Evolutionary conservation across 30 jellyfish, hydroid and myxozoan species (phyloP), one percentile per base, ranked within the genome.

Genomic region (Nemopilema nomurai): DNA sequence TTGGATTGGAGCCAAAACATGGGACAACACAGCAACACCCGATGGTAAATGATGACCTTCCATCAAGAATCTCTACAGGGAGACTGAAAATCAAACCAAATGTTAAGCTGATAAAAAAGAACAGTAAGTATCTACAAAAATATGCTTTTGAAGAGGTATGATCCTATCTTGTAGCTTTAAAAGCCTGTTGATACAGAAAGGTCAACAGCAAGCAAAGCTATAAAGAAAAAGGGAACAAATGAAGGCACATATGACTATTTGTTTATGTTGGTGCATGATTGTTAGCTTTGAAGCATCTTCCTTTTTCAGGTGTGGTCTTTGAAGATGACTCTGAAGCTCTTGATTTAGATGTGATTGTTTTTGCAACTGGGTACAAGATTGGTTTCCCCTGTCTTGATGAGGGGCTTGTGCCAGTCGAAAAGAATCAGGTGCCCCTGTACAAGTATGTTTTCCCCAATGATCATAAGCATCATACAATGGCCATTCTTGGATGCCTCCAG

Each of bases 1-100:
- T 31, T 62, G 98, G 98, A 19, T 28, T 92, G 57, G 68, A 74
- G 49, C 98, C 98, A 9, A 69, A 79, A 28, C 91, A 82, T 76
- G 76, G 83, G 25, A 71, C 69, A 13, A 52, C 76, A 65, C 87
- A 91, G n/a, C 98, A 92, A 32, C 98, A 92, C 66, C 98, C 98
- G 0, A 87, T 80, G 96, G 96, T 92, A 0, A 92, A 92, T 67
- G 98, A 92, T 64, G 96, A 86, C 51, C 74, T 92, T 72, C 98
- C 98, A 19, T 51, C 76, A 4, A 69, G 94, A n/a, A 81, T 92
- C 77, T 71, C 85, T 20, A 62, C 90, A 25, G 98, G 98, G 28
- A 74, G 50, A 27, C 53, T 92, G 77, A 51, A 28, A 62, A 57
- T 92, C 32, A 86, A 87, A 65, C 92, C 98, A 49, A 87, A 86